These are phyloP conservation scores for Atta colombica DNA, from an alignment of 1,140 invertebrate species.

Conservation along the genomic window DNA sequence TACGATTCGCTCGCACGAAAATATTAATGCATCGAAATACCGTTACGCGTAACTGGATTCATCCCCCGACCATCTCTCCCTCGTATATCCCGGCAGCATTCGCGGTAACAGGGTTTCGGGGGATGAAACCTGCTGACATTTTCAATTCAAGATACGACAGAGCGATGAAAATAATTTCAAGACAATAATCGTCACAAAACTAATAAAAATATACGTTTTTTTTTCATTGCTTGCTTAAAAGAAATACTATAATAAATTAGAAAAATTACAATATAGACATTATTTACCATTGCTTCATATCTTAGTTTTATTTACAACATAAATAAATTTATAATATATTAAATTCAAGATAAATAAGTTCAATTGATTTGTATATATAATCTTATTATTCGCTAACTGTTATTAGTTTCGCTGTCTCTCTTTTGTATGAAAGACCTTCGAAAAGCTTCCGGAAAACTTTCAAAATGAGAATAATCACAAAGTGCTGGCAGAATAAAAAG, in stretches of 20 bases:
- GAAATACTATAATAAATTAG: not conserved
- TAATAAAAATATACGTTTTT: not conserved
- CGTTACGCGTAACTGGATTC: conserved; percentile 73
- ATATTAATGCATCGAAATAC: conserved; percentile 77
- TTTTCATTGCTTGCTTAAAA: not conserved
- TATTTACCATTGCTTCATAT: not conserved
- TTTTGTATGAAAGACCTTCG: not conserved
- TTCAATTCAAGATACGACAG: conserved; percentile 41
- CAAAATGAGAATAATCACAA: not conserved
- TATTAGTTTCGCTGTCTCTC: not conserved
- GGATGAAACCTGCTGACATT: conserved; percentile 49
- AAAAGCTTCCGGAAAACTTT: not conserved
- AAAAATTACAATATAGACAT: not conserved
- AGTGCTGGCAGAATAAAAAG: conserved; percentile 3
- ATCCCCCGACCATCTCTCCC: conserved; percentile 1
- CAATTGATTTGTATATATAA: not conserved
- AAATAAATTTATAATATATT: not conserved
- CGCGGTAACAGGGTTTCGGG: conserved; percentile 52
- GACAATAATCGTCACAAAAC: conserved; percentile 2
- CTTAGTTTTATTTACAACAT: not conserved
- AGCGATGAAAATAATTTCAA: conserved; percentile 9
- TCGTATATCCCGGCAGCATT: conserved; percentile 15
- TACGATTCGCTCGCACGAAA: conserved; percentile 75
- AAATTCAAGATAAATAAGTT: not conserved
- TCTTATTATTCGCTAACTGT: not conserved